A percentile compares a stretch with the other conserved stretches of the same genome.
Conservation (phyloP, 2,797 vertebrate genomes). For the Dromococcyx pavoninus region DNA sequence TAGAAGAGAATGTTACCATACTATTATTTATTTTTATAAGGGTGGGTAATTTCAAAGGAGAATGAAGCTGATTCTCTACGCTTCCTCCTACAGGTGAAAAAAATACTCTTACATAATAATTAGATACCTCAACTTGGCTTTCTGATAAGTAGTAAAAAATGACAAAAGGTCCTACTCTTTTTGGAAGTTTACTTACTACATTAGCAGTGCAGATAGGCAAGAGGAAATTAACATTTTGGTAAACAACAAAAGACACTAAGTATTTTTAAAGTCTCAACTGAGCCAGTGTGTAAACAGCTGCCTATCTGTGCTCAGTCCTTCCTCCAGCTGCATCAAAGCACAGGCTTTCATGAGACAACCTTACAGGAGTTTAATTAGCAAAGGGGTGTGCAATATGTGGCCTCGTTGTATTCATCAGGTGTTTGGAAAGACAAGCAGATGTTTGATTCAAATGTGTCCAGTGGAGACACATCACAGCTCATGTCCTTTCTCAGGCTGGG, state of each 20-base stretch:
- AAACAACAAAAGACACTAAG: neutral
- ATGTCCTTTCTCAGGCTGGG: neutral
- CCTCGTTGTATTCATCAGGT: slow-evolving; percentile 35
- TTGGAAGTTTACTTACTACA: neutral
- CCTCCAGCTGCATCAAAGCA: neutral
- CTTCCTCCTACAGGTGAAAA: neutral
- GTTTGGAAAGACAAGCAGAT: slow-evolving; percentile 7
- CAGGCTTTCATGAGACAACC: slow-evolving; percentile 37
- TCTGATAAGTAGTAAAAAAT: neutral
- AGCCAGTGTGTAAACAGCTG: neutral
- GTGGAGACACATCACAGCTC: neutral
- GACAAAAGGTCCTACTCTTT: neutral
- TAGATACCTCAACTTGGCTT: neutral
- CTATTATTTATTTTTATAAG: neutral
- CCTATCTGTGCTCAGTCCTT: neutral
- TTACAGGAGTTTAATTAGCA: slow-evolving; percentile 60
- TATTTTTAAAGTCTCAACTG: neutral
- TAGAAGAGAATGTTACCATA: neutral
- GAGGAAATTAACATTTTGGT: neutral
- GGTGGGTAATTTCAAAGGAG: neutral
- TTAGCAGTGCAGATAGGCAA: neutral
- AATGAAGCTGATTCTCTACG: neutral
- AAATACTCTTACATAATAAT: neutral
- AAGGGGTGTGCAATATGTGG: slow-evolving; percentile 36
- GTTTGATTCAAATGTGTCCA: slow-evolving; percentile 33